Base-by-base conservation (phyloP, 2,888 invertebrate species). In the Anagyrus pseudococci region DNA sequence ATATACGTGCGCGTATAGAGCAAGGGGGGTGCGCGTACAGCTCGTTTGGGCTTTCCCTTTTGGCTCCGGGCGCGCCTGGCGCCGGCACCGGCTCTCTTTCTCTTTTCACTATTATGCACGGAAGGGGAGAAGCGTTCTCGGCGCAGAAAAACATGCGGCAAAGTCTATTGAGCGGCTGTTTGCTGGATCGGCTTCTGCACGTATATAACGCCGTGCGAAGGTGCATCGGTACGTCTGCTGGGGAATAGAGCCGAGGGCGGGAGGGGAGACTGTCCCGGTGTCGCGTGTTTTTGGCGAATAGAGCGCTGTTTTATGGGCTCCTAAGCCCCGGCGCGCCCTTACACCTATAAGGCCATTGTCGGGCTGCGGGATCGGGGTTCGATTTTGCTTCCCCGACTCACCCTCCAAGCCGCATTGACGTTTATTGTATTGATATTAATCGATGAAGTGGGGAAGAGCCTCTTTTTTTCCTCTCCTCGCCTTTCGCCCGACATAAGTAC, bases 361-460 rank as follows among this genome's bases (percentile, higher is more conserved):
- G 3, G 7, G 20, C 25, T 23, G 40, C 33, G 40, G 3, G 29
- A 7, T 13, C 19, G 44, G 43, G 41, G 22, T 8, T 46, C 58
- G 6, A 37, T 20, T 6, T 7, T 22, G 23, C 44, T 19, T 49
- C 29, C n/a, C n/a, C n/a, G n/a, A n/a, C n/a, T n/a, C 22, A 17
- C n/a, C 29, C 29, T 43, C 62, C 44, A 54, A 53, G 52, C 61
- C 44, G 65, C 71, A 74, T 69, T 72, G 72, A 72, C 76, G 70
- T 75, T 77, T 75, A 76, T 76, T 79, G 73, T 74, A 77, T 78
- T 75, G 77, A 79, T 79, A 79, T 78, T 77, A 78, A 79, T 78
- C 78, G 78, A 78, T 77, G 69, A 66, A 69, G 68, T 68, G 67
- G 68, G 69, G 69, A 64, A 67, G 56, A 56, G 58, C 41, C 52